Evolutionary conservation across 2,113 vertebrate genomes (phyloP), one percentile per base, ranked within the genome.

Genomic region (Lagopus leucura): DNA sequence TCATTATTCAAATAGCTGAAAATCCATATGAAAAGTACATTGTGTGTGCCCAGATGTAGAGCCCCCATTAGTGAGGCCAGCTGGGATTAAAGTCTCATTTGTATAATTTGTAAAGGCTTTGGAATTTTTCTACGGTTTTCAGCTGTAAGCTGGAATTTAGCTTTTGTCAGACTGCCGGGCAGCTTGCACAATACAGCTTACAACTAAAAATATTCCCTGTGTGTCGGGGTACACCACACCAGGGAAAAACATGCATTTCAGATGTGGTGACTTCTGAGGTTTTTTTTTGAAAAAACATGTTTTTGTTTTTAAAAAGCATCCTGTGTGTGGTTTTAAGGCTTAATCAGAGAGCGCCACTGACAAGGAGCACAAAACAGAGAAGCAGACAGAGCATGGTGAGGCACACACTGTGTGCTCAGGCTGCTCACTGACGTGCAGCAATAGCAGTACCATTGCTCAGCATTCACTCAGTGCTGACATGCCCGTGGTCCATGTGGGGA

Each of bases 51-150:
- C 91, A 94, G 88, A 87, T 94, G 90, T 58, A 87, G 85, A 92
- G 66, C 70, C 55, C n/a, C 65, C 2, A 65, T 87, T 77, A 94
- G 63, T 11, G 30, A 93, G 83, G 84, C 87, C 93, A 88, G 87
- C 93, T 93, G 89, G 95, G 96, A 97, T 97, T 95, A 96, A 96
- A 92, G 85, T 95, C 91, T 94, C 88, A 96, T 94, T 94, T 96
- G 74, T 97, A 87, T 96, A 96, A 97, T 94, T 94, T 96, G 63
- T 94, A 90, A 94, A 89, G 89, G 91, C 87, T 97, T 96, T 96
- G 84, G 90, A 94, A 91, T 94, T 93, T 96, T 94, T 92, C 64
- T 88, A 57, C 4, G 20, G n/a, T 96, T 94, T 95, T 87, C 82
- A 81, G 61, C 87, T 7, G 0, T 93, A 94, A 94, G 70, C 71